Base-by-base conservation (phyloP, 2,797 vertebrate species). In the Labroides dimidiatus region DNA sequence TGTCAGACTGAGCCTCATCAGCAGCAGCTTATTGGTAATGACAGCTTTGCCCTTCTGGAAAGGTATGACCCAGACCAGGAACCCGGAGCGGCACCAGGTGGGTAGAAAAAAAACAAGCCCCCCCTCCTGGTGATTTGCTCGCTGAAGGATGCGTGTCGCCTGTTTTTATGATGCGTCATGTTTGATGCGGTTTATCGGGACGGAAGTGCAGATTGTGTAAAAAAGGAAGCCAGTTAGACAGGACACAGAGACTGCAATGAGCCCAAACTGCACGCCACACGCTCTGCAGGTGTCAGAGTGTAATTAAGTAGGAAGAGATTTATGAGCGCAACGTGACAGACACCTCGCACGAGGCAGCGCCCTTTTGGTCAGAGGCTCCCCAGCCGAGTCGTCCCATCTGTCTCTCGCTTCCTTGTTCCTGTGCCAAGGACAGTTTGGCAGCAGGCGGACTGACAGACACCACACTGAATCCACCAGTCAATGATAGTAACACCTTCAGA, bases 341-440 rank as follows among this genome's bases (percentile, higher is more conserved):
- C 84, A 78, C 69, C 68, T 78, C 61, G 72, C 75, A 81, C 17
- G 1, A 69, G 45, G 70, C 53, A 44, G 54, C 33, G 23, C 50
- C 53, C 64, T 52, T 66, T 43, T 58, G 69, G 71, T 68, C 21
- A 9, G 43, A 23, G 69, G 69, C 49, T 68, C 52, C 69, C 58
- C 37, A 12, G 53, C 77, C 57, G 17, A 69, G 69, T 88, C 14
- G 78, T 60, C 61, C 72, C 69, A 73, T 82, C 82, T 85, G 74
- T 80, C 92, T 41, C 92, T 87, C 72, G 93, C 90, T 69, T 86
- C 4, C 86, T 27, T 33, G 73, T 47, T 80, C 64, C 72, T 23
- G 61, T 73, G 76, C 75, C 79, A 81, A 73, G 72, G 66, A 80
- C 78, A 45, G 67, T 64, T 81, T 82, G 67, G 66, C 77, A 83